Evolutionary conservation across 2,888 invertebrate species (phyloP).

Genomic region (Ptychoptera contaminata): DNA sequence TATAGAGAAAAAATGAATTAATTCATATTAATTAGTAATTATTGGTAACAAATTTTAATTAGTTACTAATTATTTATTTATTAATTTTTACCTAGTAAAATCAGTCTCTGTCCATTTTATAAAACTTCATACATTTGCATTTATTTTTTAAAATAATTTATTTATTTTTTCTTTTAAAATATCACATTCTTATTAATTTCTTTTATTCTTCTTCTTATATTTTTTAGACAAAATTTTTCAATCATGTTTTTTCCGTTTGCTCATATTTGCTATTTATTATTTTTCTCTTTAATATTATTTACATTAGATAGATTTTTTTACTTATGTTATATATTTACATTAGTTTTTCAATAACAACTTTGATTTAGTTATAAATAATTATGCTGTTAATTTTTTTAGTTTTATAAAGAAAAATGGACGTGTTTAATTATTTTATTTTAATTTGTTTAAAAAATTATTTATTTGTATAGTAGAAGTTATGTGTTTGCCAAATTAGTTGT

Average conservation of each 20-base stretch:
- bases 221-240: neutral
- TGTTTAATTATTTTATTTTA: neutral
- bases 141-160: neutral
- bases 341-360: no score
- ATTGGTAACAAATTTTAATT: neutral
- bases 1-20: no score
- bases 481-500: no score
- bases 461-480: neutral
- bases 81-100: neutral
- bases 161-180: neutral
- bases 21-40: no score
- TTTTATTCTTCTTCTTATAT: neutral
- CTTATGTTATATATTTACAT: no score
- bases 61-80: neutral
- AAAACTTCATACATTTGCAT: neutral
- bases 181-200: neutral
- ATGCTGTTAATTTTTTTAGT: neutral
- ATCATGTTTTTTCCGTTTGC: neutral
- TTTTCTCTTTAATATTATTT: no score
- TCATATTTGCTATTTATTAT: no score
- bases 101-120: neutral
- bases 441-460: neutral
- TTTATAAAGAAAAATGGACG: neutral
- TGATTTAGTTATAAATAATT: no score
- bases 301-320: no score